Evolutionary conservation across 37 sponge, comb jelly and placozoan genomes (phyloP), one percentile per base, ranked within the genome.

Genomic region (Mnemiopsis leidyi): DNA sequence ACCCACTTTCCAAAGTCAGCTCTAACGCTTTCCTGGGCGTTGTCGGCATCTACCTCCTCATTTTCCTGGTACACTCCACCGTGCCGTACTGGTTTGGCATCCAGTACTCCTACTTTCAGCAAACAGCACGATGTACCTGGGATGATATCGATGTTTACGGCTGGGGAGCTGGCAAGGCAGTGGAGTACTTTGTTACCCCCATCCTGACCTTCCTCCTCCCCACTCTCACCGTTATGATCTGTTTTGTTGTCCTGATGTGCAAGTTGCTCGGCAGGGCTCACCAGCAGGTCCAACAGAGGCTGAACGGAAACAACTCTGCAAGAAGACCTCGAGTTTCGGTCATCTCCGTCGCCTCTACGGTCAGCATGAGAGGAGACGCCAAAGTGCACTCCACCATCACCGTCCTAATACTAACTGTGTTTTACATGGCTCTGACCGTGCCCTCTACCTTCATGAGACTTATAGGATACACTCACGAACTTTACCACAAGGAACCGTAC

Each of bases 291-390:
- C 34, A 31, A 13, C 48, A 38, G 48, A 18, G 30, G 39, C 2
- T 28, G 29, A 20, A 39, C 7, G 90, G 25, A n/a, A 31, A 1
- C 0, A 29, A 2, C 36, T 13, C 37, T 13, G 61, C 90, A 2
- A 40, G 23, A 39, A 25, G 90, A 38, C 90, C 40, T 13, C 79
- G 79, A 1, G 35, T 77, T 1, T 85, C 90, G 0, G 90, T 85
- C n/a, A 79, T 79, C 82, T 79, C 82, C 5, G 90, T 39, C 3
- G 90, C 90, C 40, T 85, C 90, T 13, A 40, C 90, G n/a, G 39
- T 85, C 48, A 85, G 90, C 30, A 23, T 40, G 61, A 38, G 35
- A 25, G 90, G 90, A 28, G 90, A 85, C 61, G 61, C 90, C 23
- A 85, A 85, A 39, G 61, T 85, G 61, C 90, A 85, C 26, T 85